Base-by-base conservation (phyloP, 2,888 invertebrate species). In the Anthrax anthrax region DNA sequence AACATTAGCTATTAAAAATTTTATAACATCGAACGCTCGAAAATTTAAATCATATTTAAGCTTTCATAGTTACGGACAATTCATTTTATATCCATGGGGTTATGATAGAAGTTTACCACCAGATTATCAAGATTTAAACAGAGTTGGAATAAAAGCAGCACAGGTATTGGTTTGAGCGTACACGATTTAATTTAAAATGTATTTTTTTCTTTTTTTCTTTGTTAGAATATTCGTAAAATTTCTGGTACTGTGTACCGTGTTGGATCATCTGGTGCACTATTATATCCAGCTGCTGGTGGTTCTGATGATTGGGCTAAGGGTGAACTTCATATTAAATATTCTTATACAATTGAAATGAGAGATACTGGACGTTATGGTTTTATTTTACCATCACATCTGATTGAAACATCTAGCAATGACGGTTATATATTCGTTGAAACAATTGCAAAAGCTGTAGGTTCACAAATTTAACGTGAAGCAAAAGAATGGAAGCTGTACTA, bases 231-330 rank as follows among this genome's bases (percentile, higher is more conserved):
- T 55, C 64, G 70, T 58, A 61, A 66, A 42, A 67, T 71, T 1
- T 74, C 76, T 18, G 80, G 83, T 27, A 72, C 75, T 3, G 62
- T 70, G 42, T 88, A 86, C 60, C 79, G 75, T 29, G 82, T 87
- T 1, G 88, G 88, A 13, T 78, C 84, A 42, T 80, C 86, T 18
- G 85, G 83, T 40, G 76, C 75, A n/a, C 76, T 83, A 0, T 70
- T 88, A 2, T 88, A 88, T 62, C 81, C 88, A 1, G 85, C 85
- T 3, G 70, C 84, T 29, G 88, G 88, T 2, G 86, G 86, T 14
- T 84, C 87, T 0, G 87, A 88, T 57, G 92, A 94, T 64, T 94
- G 91, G 88, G 92, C 90, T 9, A 90, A 92, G 65, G 86, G 85
- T 1, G 71, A 75, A 37, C 78, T 80, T 10, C 78, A 77, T 37